Base-by-base conservation (phyloP, 2,888 invertebrate species). In the Lasioglossum zephyrum region DNA sequence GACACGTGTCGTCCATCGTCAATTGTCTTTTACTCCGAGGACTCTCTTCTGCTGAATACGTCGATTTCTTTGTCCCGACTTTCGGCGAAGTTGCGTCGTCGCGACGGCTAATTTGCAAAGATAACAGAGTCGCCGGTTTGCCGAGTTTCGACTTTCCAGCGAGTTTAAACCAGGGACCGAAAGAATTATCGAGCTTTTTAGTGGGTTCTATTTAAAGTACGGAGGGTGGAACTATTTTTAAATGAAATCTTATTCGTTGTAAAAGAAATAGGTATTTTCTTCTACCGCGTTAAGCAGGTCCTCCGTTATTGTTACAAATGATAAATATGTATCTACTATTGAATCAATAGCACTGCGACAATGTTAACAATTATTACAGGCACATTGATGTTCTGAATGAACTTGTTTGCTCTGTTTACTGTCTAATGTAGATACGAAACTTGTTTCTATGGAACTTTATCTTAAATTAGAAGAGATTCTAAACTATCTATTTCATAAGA, bases 161-260 rank as follows among this genome's bases (percentile, higher is more conserved):
- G 57, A 57, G 57, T 57, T 57, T 57, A 57, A 57, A 57, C 57
- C 57, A n/a, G 57, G 57, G 4, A 57, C n/a, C 57, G 57, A 57
- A 57, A n/a, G 57, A n/a, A 57, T 57, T n/a, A n/a, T n/a, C 11
- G n/a, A 57, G 57, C 57, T 57, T n/a, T n/a, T n/a, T n/a, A 53
- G 53, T 9, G 22, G 9, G 53, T 9, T 18, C 49, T n/a, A n/a
- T 53, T 22, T 53, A 22, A 53, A 53, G 1, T 22, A 18, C 8
- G 22, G 22, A 22, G 22, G 0, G 9, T 53, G 53, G 9, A 53
- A 22, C 22, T 53, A 18, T 53, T 53, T 22, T 53, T 2, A 0
- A 22, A 53, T 22, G 22, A 22, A 22, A 53, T 49, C 49, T 6
- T 22, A 53, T 6, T 22, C 22, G 0, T 22, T 53, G 22, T 22